Base-by-base conservation (phyloP, 2,797 vertebrate species). In the Moxostoma hubbsi region DNA sequence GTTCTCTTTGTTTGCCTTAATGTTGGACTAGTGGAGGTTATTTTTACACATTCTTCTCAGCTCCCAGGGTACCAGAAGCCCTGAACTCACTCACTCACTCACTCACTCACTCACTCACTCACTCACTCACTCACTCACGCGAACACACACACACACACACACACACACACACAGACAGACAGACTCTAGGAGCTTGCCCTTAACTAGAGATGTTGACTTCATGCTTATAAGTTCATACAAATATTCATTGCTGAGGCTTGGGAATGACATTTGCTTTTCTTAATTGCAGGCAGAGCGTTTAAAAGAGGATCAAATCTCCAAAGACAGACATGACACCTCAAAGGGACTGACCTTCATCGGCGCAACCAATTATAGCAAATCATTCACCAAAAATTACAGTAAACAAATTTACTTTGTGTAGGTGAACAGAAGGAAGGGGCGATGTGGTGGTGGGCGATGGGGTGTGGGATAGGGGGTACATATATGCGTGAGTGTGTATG, bases 201-300 rank as follows among this genome's bases (percentile, higher is more conserved):
- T 95, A 95, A 95, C 95, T 94, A 94, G 94, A 91, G 92, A 94
- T 96, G 95, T 96, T 96, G 95, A 96, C 95, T 96, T 94, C 95
- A 95, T 96, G 95, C 95, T 96, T 96, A 96, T 96, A 96, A 96
- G 95, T 96, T 96, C 95, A 95, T 95, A 96, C 95, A 96, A 95
- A 96, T 96, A 95, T 96, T 96, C 95, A 96, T 96, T 96, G 96
- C 95, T 96, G 94, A 96, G 95, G 95, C 95, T 96, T 95, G 95
- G 94, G 93, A 95, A 92, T 96, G 95, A 96, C 95, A 96, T 96
- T 96, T 96, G 95, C 95, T 96, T 96, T 96, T 96, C 95, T 96
- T 96, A 96, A 96, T 96, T 96, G 95, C 95, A 95, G 95, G 94
- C 95, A 95, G 95, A 95, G 94, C 93, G 94, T 95, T 96, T 96